phyloP scores from a whole-genome alignment of 2,797 vertebrate genomes.

The Dendrocincla fuliginosa region DNA sequence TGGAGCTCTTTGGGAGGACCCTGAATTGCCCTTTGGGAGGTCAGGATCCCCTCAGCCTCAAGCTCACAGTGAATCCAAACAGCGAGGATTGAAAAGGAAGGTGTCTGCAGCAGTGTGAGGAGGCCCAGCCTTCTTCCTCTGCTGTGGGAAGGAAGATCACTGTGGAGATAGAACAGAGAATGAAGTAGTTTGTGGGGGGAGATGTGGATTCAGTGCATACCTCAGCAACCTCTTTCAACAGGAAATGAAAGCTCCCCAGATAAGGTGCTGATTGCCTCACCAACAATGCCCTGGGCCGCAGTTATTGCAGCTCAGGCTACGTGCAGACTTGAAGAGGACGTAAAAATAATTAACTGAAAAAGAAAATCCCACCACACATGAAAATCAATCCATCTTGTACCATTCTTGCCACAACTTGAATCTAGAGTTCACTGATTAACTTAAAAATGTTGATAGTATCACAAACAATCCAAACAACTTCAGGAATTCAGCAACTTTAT shows the following conservation, averaged over 20 bases:
- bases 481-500: constrained; percentile 44
- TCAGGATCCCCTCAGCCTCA: background rate
- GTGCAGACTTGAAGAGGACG: constrained; percentile 37
- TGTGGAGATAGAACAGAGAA: constrained; percentile 1
- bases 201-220: constrained; percentile 40
- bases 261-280: constrained; percentile 59
- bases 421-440: constrained; percentile 21
- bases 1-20: background rate
- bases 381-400: constrained; percentile 17
- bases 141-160: constrained; percentile 51
- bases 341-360: background rate
- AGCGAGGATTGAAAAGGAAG: background rate
- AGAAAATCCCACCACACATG: background rate
- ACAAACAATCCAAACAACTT: constrained; percentile 32
- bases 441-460: constrained; percentile 37
- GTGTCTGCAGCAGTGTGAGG: background rate
- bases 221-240: constrained; percentile 51
- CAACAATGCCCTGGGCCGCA: constrained; percentile 49
- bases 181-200: background rate
- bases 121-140: background rate
- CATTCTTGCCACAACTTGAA: constrained; percentile 45
- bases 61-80: background rate
- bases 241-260: constrained; percentile 54
- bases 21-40: background rate
- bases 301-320: constrained; percentile 20